A percentile compares a stretch with the other conserved stretches of the same genome.
Conservation (phyloP, 2,797 vertebrate genomes). For the Emys orbicularis region DNA sequence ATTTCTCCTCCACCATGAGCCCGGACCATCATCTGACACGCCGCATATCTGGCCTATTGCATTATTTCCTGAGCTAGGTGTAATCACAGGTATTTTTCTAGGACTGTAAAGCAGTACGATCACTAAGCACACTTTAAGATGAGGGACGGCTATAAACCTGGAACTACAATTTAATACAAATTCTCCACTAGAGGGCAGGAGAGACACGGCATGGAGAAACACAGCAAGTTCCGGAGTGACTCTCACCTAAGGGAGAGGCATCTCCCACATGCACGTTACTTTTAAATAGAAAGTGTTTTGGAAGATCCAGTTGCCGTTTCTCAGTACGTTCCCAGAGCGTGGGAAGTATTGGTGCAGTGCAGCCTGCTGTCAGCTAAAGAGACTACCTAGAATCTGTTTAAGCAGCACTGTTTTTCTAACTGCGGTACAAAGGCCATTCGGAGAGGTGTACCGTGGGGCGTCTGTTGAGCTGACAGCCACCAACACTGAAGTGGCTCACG, state of each 20-base stretch:
- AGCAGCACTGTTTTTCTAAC: background rate
- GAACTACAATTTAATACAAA: background rate
- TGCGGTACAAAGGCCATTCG: background rate
- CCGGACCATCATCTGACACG: fast-evolving
- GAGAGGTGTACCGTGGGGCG: background rate
- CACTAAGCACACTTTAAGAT: background rate
- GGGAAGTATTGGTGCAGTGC: background rate
- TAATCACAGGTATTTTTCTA: background rate
- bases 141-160: background rate
- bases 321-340: background rate
- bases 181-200: slow-evolving; percentile 74
- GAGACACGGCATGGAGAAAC: slow-evolving; percentile 8
- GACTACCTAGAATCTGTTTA: background rate
- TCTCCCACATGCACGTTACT: fast-evolving
- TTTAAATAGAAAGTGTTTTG: background rate
- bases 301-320: background rate
- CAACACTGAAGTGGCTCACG: background rate
- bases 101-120: background rate
- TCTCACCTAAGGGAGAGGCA: background rate
- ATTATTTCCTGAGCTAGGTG: background rate
- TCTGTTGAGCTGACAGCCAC: background rate
- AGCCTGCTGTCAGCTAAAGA: slow-evolving; percentile 4
- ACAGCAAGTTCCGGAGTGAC: background rate
- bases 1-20: background rate
- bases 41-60: fast-evolving